A percentile compares a stretch with the other conserved stretches of the same genome.
phyloP scores from a whole-genome alignment of 1,140 invertebrate genomes.

The Aleiodes sp. region DNA sequence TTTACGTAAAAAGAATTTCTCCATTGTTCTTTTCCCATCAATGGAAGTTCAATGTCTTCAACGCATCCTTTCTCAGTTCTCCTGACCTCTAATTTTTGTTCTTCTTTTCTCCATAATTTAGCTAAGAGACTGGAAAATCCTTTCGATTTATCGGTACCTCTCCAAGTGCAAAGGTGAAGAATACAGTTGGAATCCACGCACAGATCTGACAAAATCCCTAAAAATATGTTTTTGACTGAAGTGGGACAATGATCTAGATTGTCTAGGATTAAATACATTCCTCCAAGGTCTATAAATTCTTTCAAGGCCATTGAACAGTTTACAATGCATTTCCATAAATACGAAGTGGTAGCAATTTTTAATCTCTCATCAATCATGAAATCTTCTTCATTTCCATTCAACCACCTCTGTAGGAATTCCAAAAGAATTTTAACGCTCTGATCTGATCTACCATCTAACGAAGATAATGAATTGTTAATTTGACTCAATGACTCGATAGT shows the following conservation, averaged over 20 bases:
- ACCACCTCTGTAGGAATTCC: conserved; percentile 41
- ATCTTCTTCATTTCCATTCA: conserved; percentile 40
- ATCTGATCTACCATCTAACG: conserved; percentile 33
- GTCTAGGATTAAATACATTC: conserved; percentile 33
- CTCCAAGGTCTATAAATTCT: conserved; percentile 40
- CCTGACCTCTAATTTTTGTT: conserved; percentile 41
- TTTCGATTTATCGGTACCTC: conserved; percentile 43
- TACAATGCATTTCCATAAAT: conserved; percentile 48
- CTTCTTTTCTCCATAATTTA: conserved; percentile 52
- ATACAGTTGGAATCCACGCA: conserved; percentile 38
- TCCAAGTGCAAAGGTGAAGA: conserved; percentile 51
- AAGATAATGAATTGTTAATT: conserved; percentile 29
- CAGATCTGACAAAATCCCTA: conserved; percentile 48
- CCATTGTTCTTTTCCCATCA: conserved; percentile 47
- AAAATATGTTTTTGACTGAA: conserved; percentile 43
- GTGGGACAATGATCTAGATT: conserved; percentile 39
- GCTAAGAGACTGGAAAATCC: conserved; percentile 48
- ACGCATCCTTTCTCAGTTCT: conserved; percentile 40
- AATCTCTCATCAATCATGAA: conserved; percentile 52
- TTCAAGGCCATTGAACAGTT: conserved; percentile 33
- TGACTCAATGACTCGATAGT: conserved; percentile 40
- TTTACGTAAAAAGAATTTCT: conserved; percentile 38
- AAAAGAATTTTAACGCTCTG: conserved; percentile 34
- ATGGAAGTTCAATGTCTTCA: conserved; percentile 42
- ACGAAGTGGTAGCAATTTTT: conserved; percentile 46